A percentile compares a stretch with the other conserved stretches of the same genome.
Conservation (phyloP, 2,888 invertebrate species). For the Drosophila mayaguana region DNA sequence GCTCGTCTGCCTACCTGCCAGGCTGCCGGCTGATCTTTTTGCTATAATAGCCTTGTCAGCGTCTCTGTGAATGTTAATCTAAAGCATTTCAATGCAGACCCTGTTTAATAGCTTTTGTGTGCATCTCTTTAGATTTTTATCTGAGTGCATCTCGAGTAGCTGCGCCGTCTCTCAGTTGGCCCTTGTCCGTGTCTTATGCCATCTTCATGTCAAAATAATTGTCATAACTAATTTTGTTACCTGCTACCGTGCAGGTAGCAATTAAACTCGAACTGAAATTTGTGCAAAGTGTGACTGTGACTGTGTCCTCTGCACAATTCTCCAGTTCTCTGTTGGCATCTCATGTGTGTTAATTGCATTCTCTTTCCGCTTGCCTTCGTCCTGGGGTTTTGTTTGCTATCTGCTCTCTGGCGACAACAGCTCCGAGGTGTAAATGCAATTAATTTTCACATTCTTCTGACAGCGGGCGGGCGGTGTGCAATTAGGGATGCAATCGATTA, state of each 20-base stretch:
- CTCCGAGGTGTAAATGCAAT: slow-evolving; percentile 63
- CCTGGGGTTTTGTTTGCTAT: slow-evolving; percentile 26
- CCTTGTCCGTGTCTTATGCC: slow-evolving; percentile 23
- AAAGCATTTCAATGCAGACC: slow-evolving; percentile 60
- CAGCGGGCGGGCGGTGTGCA: slow-evolving; percentile 21
- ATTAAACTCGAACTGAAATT: slow-evolving; percentile 8
- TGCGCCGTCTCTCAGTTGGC: not conserved
- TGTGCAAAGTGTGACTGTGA: slow-evolving; percentile 2
- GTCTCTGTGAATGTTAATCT: slow-evolving; percentile 48
- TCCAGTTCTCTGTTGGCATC: slow-evolving; percentile 10
- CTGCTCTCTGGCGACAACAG: slow-evolving; percentile 35
- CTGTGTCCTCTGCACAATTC: slow-evolving; percentile 2
- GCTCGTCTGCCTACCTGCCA: slow-evolving; percentile 26
- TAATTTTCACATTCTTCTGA: slow-evolving; percentile 37
- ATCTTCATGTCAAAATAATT: slow-evolving; percentile 73
- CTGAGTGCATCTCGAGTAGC: slow-evolving; percentile 7
- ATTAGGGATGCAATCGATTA: slow-evolving; percentile 34
- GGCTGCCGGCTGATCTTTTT: slow-evolving; percentile 56
- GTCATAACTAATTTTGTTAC: slow-evolving; percentile 67
- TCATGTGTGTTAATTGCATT: slow-evolving; percentile 53
- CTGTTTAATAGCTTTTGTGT: slow-evolving; percentile 55
- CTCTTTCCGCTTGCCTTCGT: slow-evolving; percentile 26
- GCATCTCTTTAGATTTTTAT: slow-evolving; percentile 50
- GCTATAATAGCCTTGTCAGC: slow-evolving; percentile 44
- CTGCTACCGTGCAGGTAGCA: slow-evolving; percentile 64